Conservation (phyloP, 1,140 invertebrate genomes). For the Ceratitis capitata region DNA sequence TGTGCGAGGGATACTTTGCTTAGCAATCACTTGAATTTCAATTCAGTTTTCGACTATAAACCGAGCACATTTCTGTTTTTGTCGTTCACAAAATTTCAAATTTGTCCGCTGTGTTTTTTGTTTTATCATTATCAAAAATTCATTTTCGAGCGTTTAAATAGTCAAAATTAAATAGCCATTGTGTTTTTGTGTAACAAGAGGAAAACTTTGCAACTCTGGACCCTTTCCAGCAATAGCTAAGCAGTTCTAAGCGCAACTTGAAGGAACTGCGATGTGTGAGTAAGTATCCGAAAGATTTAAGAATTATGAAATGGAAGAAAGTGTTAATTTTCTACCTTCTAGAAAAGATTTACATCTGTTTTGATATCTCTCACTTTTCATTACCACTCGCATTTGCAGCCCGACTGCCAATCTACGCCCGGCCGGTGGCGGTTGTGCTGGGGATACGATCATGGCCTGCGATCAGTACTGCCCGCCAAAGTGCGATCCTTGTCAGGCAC, state of each 20-base stretch:
- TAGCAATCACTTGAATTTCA: constrained; percentile 34
- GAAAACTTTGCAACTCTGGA: neutral
- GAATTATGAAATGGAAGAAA: neutral
- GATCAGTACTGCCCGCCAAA: constrained; percentile 45
- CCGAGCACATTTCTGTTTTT: constrained; percentile 27
- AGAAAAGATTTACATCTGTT: neutral
- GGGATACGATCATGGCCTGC: constrained; percentile 46
- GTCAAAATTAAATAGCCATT: neutral
- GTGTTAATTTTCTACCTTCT: neutral
- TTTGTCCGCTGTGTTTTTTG: constrained; percentile 37
- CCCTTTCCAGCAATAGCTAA: neutral
- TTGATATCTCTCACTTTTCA: neutral
- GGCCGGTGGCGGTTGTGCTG: neutral
- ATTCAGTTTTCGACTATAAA: constrained; percentile 20
- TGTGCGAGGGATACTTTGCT: neutral
- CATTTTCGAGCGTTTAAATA: neutral
- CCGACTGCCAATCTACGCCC: neutral
- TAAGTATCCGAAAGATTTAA: neutral
- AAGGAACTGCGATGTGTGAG: constrained; percentile 27
- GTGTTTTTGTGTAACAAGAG: constrained; percentile 23
- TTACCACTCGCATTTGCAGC: neutral
- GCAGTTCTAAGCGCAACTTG: neutral
- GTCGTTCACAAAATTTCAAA: constrained; percentile 37
- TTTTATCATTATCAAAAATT: constrained; percentile 33
- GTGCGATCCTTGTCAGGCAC: constrained; percentile 51